phyloP scores from a whole-genome alignment of 2,888 invertebrate genomes.

The Monopis laevigella region DNA sequence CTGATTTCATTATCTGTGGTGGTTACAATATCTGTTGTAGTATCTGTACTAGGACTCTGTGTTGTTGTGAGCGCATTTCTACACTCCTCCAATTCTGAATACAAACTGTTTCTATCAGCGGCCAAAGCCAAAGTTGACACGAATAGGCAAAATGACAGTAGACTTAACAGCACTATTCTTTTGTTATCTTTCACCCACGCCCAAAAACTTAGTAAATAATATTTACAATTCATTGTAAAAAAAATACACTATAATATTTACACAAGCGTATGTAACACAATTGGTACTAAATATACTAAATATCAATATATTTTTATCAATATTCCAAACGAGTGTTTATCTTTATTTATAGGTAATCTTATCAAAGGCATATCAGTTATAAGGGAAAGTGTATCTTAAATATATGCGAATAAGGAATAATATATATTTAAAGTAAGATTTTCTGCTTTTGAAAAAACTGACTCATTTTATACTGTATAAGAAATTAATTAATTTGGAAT shows the following conservation, averaged over 20 bases:
- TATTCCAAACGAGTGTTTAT: too few relatives aligned
- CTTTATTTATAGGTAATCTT: too few relatives aligned
- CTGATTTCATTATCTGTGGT: slow-evolving; percentile 12
- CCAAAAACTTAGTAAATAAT: slow-evolving; percentile 34
- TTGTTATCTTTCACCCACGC: slow-evolving; percentile 51
- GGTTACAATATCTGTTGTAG: background rate
- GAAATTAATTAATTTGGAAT: too few relatives aligned
- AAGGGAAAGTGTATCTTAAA: too few relatives aligned
- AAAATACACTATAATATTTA: background rate
- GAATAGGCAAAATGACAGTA: slow-evolving; percentile 43
- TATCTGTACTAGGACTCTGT: background rate
- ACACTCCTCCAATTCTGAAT: slow-evolving; percentile 25
- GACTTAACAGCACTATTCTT: slow-evolving; percentile 40
- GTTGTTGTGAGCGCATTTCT: background rate
- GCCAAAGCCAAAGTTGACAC: slow-evolving; percentile 43
- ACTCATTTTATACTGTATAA: too few relatives aligned
- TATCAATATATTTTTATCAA: too few relatives aligned
- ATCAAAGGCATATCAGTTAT: too few relatives aligned
- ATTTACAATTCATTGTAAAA: slow-evolving; percentile 30
- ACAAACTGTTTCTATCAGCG: slow-evolving; percentile 36
- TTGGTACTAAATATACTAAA: too few relatives aligned
- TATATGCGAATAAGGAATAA: too few relatives aligned
- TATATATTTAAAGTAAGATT: too few relatives aligned
- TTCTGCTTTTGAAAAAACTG: too few relatives aligned
- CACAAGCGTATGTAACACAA: too few relatives aligned